Base-by-base conservation (phyloP, 1,140 invertebrate species). In the Aphelenchoides fujianensis region DNA sequence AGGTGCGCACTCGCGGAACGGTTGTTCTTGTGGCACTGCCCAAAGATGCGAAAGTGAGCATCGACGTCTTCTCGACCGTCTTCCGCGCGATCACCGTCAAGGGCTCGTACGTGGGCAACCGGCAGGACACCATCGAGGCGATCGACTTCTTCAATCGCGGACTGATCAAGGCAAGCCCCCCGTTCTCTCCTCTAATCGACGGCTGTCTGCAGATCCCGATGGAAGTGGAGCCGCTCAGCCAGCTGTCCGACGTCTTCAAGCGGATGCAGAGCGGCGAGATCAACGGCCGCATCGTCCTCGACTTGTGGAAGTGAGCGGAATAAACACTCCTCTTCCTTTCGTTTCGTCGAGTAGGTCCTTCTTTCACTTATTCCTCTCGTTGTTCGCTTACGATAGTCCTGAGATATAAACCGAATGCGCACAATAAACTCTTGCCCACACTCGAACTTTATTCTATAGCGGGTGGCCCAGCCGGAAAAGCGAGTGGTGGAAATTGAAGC, bases 1-100 rank as follows among this genome's bases (percentile, higher is more conserved):
- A n/a, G n/a, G 66, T 66, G 31, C 69, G 71, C 70, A 68, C 57
- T 35, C 74, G 71, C 5, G 71, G 74, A 30, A 74, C 66, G 3
- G 55, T 73, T 32, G 71, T 73, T 19, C 35, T 75, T 53, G 73
- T 73, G 52, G 74, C 57, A n/a, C 57, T 74, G 31, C 28, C 74
- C 72, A 75, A 75, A 52, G 66, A 74, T 32, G 37, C 55, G 0
- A 28, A 28, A 3, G 12, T 70, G 9, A 32, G 34, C 3, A 52
- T 74, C 16, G 71, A 73, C 37, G 41, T 52, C 16, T 63, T 73
- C 9, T 30, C 5, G 2, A 34, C 36, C 7, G 55, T 73, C 62
- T 23, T 35, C 37, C 52, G 69, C 23, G 34, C 70, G n/a, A 16
- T 73, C n/a, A 74, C 72, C 3, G 64, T 73, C 27, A 41, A 48